Conservation (phyloP, 2,113 vertebrate genomes). For the Nothocercus julius region DNA sequence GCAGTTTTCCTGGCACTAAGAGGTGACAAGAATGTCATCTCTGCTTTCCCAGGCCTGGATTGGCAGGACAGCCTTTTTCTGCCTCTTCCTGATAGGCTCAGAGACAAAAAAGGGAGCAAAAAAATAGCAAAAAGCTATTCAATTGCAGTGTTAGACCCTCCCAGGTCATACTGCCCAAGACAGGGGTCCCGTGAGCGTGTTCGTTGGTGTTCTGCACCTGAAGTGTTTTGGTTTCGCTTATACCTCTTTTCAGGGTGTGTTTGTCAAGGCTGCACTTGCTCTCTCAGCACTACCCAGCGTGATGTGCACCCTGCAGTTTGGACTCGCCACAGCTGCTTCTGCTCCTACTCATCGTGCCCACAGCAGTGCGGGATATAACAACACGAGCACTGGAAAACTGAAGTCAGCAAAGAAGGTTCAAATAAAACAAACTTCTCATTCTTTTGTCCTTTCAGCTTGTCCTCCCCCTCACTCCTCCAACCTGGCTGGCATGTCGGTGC, state of each 20-base stretch:
- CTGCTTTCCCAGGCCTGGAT: neutral
- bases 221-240: neutral
- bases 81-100: neutral
- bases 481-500: rapidly evolving
- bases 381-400: neutral
- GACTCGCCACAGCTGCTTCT: neutral
- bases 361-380: neutral
- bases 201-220: rapidly evolving
- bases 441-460: neutral
- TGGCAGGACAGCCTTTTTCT: neutral
- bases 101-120: neutral
- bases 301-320: neutral
- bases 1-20: neutral
- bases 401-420: neutral
- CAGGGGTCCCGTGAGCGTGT: neutral
- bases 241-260: neutral
- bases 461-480: rapidly evolving
- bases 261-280: neutral
- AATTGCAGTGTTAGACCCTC: neutral
- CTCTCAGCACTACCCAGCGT: neutral
- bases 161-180: neutral
- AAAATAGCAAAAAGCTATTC: neutral
- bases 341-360: neutral
- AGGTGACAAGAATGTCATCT: neutral
- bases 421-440: neutral